Percentiles rank a stretch among this genome's conserved stretches.
phyloP scores from a whole-genome alignment of 2,113 vertebrate genomes.

The Clarias magur region DNA sequence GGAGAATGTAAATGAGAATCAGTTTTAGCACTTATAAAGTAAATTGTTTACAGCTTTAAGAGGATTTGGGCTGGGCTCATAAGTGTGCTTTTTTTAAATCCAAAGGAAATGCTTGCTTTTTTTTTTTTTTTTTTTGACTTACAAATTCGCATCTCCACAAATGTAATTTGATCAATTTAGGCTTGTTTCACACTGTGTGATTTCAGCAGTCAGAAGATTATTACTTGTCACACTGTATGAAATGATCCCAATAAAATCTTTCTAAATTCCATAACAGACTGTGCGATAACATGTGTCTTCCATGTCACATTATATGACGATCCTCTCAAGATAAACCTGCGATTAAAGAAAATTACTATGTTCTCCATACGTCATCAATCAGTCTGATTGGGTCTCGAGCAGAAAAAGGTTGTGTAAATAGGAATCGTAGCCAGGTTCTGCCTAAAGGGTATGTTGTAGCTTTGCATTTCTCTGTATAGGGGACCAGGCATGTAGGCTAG shows the following conservation, averaged over 20 bases:
- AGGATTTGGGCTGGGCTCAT: neutral
- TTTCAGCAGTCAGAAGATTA: neutral
- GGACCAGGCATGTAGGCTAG: neutral
- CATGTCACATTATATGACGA: neutral
- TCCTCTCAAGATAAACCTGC: neutral
- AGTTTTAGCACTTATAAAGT: constrained; percentile 4
- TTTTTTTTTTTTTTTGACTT: neutral
- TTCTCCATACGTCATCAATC: neutral
- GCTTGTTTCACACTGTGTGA: neutral
- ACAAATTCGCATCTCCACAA: neutral
- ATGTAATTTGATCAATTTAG: neutral
- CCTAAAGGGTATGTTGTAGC: neutral
- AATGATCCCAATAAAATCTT: constrained; percentile 3
- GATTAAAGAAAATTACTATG: neutral
- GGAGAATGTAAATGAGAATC: neutral
- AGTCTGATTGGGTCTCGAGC: neutral
- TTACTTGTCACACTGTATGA: neutral
- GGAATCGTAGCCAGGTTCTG: neutral
- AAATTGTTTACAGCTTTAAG: neutral
- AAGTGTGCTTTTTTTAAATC: neutral
- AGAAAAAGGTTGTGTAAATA: neutral
- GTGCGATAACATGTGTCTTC: neutral
- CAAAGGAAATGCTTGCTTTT: neutral
- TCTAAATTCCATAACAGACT: neutral
- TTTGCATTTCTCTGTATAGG: neutral